phyloP scores from a whole-genome alignment of 2,797 vertebrate species.

The Coregonus ussuriensis region DNA sequence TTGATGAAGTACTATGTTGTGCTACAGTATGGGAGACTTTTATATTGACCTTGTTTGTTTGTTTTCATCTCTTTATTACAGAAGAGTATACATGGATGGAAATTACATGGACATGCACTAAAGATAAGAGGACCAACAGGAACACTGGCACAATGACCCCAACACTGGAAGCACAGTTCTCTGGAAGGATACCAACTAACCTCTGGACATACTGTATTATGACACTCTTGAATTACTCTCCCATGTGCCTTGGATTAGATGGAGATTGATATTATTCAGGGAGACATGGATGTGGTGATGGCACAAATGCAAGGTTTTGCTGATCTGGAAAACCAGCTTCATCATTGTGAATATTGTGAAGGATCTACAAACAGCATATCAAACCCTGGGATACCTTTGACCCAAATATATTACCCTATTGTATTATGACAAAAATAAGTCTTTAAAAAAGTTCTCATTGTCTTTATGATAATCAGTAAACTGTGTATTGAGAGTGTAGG shows the following conservation, averaged over 20 bases:
- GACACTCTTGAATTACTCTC: conserved; percentile 73
- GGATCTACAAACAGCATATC: conserved; percentile 8
- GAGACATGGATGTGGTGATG: conserved; percentile 64
- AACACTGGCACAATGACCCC: conserved; percentile 64
- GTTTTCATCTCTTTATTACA: conserved; percentile 31
- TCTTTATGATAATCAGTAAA: not conserved
- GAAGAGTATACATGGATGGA: conserved; percentile 72
- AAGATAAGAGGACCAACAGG: conserved; percentile 77
- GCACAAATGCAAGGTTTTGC: conserved; percentile 51
- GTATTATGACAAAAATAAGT: conserved; percentile 56
- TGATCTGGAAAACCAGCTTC: conserved; percentile 37
- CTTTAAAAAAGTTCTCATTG: not conserved
- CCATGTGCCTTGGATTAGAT: conserved; percentile 75
- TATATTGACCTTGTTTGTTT: conserved; percentile 20
- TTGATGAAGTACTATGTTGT: not conserved
- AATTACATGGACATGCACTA: conserved; percentile 75
- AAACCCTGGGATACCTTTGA: not conserved
- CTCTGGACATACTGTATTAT: conserved; percentile 61
- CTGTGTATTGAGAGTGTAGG: not conserved
- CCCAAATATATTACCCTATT: conserved; percentile 39
- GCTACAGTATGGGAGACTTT: not conserved
- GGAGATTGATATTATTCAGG: conserved; percentile 54
- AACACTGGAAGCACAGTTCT: conserved; percentile 61
- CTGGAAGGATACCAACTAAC: conserved; percentile 34
- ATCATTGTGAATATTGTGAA: not conserved